Percentiles rank a stretch among this genome's conserved stretches.
These are phyloP conservation scores for Polypedilum pembai DNA, from an alignment of 1,140 invertebrate genomes.

Conservation along the genomic window DNA sequence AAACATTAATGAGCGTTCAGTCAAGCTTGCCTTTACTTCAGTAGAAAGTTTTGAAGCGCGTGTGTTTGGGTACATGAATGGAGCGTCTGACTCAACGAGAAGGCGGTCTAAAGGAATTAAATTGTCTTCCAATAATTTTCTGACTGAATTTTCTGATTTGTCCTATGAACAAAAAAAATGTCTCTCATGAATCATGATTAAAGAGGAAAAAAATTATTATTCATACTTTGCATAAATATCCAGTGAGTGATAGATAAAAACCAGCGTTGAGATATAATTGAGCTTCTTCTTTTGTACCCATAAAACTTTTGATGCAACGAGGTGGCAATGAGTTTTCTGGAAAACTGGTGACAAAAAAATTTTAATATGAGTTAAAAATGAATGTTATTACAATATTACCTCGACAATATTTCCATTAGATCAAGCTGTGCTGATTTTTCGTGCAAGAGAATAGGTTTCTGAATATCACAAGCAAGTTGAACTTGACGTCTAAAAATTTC, in stretches of 20 bases:
- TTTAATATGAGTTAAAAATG: background rate
- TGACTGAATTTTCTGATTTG: conserved; percentile 81
- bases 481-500: conserved; percentile 85
- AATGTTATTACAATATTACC: conserved; percentile 31
- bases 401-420: conserved; percentile 55
- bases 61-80: conserved; percentile 94
- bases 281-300: conserved; percentile 78
- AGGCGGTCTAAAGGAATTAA: conserved; percentile 74
- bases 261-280: conserved; percentile 78
- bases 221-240: conserved; percentile 46
- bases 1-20: conserved; percentile 60
- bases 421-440: conserved; percentile 84
- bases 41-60: conserved; percentile 82
- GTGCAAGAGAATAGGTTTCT: conserved; percentile 85
- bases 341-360: conserved; percentile 38
- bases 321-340: conserved; percentile 58
- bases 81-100: conserved; percentile 86
- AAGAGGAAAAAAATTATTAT: background rate
- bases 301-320: conserved; percentile 87
- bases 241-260: conserved; percentile 79
- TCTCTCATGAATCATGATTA: conserved; percentile 25
- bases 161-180: conserved; percentile 75
- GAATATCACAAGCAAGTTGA: conserved; percentile 73
- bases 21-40: conserved; percentile 77
- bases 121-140: conserved; percentile 72